A percentile compares a stretch with the other conserved stretches of the same genome.
These are phyloP conservation scores for Drosophila aff. DNA, from an alignment of 1,140 invertebrate species.

Conservation along the genomic window DNA sequence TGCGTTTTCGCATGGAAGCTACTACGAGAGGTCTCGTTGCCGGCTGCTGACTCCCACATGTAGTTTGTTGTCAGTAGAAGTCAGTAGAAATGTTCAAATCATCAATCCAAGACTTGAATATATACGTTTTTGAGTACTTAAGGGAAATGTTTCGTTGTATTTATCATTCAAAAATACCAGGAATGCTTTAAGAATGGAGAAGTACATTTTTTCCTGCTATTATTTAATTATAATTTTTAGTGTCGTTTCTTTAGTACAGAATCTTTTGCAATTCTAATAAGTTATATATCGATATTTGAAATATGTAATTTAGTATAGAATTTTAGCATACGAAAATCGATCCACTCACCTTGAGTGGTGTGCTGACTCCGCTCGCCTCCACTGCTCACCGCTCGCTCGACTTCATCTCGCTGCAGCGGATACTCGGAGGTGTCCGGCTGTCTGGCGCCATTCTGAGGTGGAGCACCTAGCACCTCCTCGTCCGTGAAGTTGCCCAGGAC, in stretches of 20 bases:
- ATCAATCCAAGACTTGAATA: neutral
- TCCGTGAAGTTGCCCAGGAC: conserved; percentile 90
- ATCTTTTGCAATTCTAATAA: neutral
- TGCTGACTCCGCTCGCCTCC: conserved; percentile 73
- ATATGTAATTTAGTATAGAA: neutral
- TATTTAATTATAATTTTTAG: neutral
- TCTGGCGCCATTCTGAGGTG: conserved; percentile 49
- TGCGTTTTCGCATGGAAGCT: neutral
- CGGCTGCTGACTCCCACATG: neutral
- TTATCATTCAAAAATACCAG: neutral
- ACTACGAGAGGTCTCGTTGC: too few species aligned
- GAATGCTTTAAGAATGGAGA: neutral
- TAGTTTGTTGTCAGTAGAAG: neutral
- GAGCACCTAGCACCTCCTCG: conserved; percentile 86
- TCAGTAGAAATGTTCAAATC: too few species aligned
- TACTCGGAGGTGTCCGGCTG: conserved; percentile 87
- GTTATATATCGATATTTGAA: neutral
- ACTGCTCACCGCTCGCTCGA: conserved; percentile 85
- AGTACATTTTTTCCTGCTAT: neutral
- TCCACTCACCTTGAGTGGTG: conserved; percentile 74
- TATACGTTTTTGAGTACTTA: neutral
- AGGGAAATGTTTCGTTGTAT: neutral
- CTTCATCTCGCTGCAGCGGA: conserved; percentile 89
- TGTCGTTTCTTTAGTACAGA: neutral
- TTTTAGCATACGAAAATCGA: neutral